Evolutionary conservation across 2,113 vertebrate genomes (phyloP).

Genomic region (Oncorhynchus tshawytscha): DNA sequence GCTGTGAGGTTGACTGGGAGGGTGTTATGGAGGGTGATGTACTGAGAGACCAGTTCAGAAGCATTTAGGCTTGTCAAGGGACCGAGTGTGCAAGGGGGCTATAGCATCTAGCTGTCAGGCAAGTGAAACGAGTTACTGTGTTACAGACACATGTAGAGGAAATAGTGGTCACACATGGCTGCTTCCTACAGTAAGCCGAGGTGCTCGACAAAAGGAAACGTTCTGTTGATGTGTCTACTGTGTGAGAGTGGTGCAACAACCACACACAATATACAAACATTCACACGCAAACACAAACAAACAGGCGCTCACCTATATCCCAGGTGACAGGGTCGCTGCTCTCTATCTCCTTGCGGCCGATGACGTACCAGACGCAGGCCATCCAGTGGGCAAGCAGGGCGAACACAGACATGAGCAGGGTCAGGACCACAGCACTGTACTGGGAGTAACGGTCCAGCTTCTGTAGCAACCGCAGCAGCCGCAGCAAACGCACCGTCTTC

Average conservation of each 20-base stretch:
- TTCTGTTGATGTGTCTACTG: not conserved
- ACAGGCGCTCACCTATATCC: conserved; percentile 87
- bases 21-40: not conserved
- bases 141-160: not conserved
- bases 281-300: not conserved
- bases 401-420: conserved; percentile 89
- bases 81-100: not conserved
- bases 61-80: conserved; percentile 12
- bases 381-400: conserved; percentile 91
- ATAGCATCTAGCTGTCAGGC: not conserved
- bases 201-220: not conserved
- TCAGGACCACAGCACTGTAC: conserved; percentile 90
- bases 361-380: conserved; percentile 90
- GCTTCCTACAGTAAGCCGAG: not conserved
- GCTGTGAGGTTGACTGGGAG: conserved; percentile 4
- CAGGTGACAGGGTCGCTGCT: conserved; percentile 86
- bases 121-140: not conserved
- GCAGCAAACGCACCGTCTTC: conserved; percentile 85
- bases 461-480: conserved; percentile 85
- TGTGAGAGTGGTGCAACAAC: not conserved
- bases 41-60: not conserved
- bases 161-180: not conserved
- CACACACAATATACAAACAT: not conserved
- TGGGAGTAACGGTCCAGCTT: conserved; percentile 91
- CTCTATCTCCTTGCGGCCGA: conserved; percentile 83